These are phyloP conservation scores for Myotis davidii DNA, from an alignment of 2,113 vertebrate genomes.

Conservation along the genomic window DNA sequence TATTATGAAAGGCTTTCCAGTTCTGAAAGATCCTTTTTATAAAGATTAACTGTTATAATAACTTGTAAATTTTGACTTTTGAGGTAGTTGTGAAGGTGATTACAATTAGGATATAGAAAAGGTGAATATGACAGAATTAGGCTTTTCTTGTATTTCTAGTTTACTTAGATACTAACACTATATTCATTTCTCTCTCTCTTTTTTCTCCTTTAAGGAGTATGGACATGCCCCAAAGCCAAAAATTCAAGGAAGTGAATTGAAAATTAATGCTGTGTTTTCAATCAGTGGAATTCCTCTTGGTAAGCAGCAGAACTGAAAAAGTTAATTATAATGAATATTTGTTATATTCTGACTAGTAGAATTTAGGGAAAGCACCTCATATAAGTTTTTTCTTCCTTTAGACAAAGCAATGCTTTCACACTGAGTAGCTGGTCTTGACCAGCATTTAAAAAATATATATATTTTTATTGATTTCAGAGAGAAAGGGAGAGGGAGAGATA, in stretches of 20 bases:
- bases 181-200: neutral
- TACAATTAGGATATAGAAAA: conserved; percentile 7
- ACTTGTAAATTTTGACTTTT: conserved; percentile 27
- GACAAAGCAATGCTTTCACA: neutral
- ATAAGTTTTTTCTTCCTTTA: neutral
- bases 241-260: conserved; percentile 92
- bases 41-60: conserved; percentile 47
- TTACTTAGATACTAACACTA: conserved; percentile 51
- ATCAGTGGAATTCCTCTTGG: conserved; percentile 89
- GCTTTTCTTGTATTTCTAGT: conserved; percentile 59
- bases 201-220: conserved; percentile 87
- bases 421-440: neutral
- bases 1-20: neutral
- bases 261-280: conserved; percentile 96
- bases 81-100: conserved; percentile 40
- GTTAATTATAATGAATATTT: conserved; percentile 27
- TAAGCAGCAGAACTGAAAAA: conserved; percentile 84
- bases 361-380: neutral
- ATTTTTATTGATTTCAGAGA: no score
- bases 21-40: conserved; percentile 44
- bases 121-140: neutral
- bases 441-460: neutral
- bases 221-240: conserved; percentile 85
- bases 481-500: no score
- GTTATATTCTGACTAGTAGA: neutral